Conservation (phyloP, 2,113 vertebrate genomes). For the Myrmophylax atrothorax region DNA sequence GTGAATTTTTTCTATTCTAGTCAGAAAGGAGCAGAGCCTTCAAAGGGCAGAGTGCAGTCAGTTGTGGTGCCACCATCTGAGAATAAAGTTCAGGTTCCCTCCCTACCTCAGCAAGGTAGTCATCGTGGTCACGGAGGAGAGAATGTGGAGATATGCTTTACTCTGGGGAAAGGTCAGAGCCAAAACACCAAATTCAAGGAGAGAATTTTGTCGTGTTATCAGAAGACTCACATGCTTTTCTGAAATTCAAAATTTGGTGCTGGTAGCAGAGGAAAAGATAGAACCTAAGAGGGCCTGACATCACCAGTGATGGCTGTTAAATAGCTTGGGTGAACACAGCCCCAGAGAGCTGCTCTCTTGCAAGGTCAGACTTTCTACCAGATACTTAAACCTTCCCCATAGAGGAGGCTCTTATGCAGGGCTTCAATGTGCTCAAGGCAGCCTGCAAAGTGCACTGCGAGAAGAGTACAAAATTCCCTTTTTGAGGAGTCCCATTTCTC, state of each 20-base stretch:
- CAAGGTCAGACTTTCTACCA: neutral
- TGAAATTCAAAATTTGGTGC: neutral
- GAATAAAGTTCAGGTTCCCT: neutral
- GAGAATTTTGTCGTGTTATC: neutral
- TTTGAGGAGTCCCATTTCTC: neutral
- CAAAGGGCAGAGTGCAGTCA: neutral
- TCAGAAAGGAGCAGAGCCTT: neutral
- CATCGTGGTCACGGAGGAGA: neutral
- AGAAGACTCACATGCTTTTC: neutral
- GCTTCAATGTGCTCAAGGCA: neutral
- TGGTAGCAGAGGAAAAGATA: neutral
- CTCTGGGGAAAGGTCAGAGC: neutral
- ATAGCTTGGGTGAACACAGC: neutral
- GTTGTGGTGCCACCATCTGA: neutral
- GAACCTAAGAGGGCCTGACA: neutral
- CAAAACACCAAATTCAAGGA: neutral
- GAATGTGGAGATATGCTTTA: neutral
- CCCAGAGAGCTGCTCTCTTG: neutral
- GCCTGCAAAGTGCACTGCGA: neutral
- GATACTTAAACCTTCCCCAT: neutral
- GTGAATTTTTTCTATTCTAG: neutral
- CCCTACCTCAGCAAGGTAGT: neutral
- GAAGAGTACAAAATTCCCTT: neutral
- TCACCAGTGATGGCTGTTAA: neutral
- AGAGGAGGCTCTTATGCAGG: neutral